These are phyloP conservation scores for Anolis sagrei DNA, from an alignment of 2,113 vertebrate species.

Conservation along the genomic window DNA sequence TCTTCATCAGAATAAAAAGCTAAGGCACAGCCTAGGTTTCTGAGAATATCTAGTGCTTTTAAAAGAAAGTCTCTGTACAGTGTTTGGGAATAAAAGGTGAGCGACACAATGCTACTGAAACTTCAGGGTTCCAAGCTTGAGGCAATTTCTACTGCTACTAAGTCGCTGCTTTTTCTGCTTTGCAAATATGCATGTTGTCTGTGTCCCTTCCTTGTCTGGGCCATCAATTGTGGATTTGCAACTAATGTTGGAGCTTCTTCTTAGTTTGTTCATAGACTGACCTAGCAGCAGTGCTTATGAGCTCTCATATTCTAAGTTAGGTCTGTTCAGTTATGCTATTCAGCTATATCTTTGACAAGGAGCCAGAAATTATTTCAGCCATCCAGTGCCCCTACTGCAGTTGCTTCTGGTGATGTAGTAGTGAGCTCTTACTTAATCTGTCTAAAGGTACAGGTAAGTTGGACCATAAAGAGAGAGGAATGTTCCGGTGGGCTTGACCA, in stretches of 20 bases:
- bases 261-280: neutral
- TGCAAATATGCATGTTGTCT: neutral
- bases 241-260: neutral
- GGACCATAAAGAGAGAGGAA: neutral
- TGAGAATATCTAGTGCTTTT: slow-evolving; percentile 1
- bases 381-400: neutral
- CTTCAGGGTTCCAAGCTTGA: neutral
- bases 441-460: neutral
- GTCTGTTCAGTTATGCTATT: neutral
- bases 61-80: neutral
- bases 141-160: neutral
- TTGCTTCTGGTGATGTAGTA: neutral
- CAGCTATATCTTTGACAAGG: neutral
- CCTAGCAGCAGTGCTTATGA: neutral
- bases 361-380: neutral
- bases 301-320: neutral
- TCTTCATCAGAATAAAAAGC: slow-evolving; percentile 2
- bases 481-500: neutral
- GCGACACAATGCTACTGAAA: neutral
- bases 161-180: neutral
- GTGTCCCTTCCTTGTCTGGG: neutral
- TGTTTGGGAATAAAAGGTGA: neutral
- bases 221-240: neutral
- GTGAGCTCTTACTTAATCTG: neutral
- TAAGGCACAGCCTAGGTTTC: neutral